phyloP scores from a whole-genome alignment of 2,797 vertebrate genomes.

The Morus bassanus region DNA sequence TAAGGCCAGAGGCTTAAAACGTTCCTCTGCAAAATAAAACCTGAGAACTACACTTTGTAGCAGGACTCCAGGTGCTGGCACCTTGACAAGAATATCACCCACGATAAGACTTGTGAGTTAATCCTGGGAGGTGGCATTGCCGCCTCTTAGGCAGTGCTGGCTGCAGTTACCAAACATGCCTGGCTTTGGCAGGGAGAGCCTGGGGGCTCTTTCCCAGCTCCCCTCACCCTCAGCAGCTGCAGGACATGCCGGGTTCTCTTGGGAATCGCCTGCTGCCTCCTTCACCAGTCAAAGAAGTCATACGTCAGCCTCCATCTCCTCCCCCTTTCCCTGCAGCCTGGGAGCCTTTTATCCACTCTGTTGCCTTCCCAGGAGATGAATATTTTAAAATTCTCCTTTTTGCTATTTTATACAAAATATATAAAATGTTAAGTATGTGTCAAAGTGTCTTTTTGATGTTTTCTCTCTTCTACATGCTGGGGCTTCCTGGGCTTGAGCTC shows the following conservation, averaged over 20 bases:
- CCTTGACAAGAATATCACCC: not conserved
- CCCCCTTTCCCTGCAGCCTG: not conserved
- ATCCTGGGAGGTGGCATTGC: not conserved
- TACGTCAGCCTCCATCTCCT: not conserved
- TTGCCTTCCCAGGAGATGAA: constrained; percentile 29
- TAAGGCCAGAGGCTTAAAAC: not conserved
- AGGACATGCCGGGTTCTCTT: not conserved
- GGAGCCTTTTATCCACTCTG: constrained; percentile 7
- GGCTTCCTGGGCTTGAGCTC: not conserved
- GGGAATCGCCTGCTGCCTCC: not conserved
- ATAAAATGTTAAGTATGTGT: constrained; percentile 40
- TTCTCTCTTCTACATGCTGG: not conserved
- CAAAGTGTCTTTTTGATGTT: constrained; percentile 46
- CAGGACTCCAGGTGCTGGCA: not conserved
- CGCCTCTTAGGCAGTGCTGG: not conserved
- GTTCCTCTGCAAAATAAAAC: not conserved
- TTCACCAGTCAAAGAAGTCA: not conserved
- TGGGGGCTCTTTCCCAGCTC: not conserved
- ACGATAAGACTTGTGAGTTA: not conserved
- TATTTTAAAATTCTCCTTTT: constrained; percentile 48
- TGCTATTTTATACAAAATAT: constrained; percentile 25
- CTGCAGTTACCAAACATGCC: not conserved
- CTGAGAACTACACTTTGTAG: not conserved
- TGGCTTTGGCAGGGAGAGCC: not conserved
- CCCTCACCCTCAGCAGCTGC: not conserved